Conservation (phyloP, 2,113 vertebrate species). For the Siniperca knerii region DNA sequence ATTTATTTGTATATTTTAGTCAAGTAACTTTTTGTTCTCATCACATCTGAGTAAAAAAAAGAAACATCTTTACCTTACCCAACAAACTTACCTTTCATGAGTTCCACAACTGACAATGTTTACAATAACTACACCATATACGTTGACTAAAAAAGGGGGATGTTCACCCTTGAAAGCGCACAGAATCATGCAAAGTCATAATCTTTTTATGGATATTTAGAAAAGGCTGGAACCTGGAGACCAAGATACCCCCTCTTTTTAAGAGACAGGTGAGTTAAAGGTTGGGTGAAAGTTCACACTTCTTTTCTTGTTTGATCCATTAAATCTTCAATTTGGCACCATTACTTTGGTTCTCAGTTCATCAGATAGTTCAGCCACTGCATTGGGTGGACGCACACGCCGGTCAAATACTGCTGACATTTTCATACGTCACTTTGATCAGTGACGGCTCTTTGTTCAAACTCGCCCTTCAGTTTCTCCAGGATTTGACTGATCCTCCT, state of each 20-base stretch:
- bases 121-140: background rate
- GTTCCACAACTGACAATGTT: background rate
- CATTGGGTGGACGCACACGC: background rate
- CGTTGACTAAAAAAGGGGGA: background rate
- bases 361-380: background rate
- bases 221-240: background rate
- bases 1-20: background rate
- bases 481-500: background rate
- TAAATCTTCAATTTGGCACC: background rate
- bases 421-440: background rate
- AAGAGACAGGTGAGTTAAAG: constrained; percentile 32
- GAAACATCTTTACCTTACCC: constrained; percentile 65
- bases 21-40: background rate
- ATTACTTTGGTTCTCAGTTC: background rate
- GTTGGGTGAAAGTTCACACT: constrained; percentile 74
- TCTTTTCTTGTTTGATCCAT: constrained; percentile 43
- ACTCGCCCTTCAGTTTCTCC: background rate
- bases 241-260: background rate
- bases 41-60: background rate
- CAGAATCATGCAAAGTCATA: background rate
- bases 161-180: background rate
- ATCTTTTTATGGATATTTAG: background rate
- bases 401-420: background rate
- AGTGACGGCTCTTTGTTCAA: background rate
- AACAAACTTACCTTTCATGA: constrained; percentile 57